Percentiles rank a stretch among this genome's conserved stretches.
phyloP scores from a whole-genome alignment of 2,113 vertebrate genomes.

The Dendrocopos noguchii region DNA sequence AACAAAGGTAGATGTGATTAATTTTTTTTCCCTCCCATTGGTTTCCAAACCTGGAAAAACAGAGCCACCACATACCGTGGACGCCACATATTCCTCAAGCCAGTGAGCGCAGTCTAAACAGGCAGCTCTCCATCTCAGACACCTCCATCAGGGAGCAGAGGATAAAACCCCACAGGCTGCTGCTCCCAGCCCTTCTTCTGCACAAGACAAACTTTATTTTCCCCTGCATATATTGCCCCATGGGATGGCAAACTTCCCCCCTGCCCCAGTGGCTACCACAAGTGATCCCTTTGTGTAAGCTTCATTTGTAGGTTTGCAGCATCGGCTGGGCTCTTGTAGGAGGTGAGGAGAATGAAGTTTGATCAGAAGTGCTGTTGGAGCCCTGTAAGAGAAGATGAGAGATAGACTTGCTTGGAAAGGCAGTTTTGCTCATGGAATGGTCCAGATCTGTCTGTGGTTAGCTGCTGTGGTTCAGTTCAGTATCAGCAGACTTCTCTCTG shows the following conservation, averaged over 20 bases:
- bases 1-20: neutral
- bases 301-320: rapidly evolving
- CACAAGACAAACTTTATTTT: neutral
- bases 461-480: neutral
- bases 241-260: neutral
- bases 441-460: neutral
- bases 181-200: neutral
- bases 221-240: rapidly evolving
- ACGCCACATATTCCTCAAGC: constrained; percentile 69
- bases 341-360: neutral
- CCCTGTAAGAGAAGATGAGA: neutral
- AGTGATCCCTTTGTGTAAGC: neutral
- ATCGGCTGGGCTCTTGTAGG: neutral
- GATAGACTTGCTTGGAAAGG: neutral
- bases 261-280: rapidly evolving
- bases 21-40: neutral
- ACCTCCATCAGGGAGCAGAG: neutral
- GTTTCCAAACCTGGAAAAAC: constrained; percentile 57
- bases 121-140: constrained; percentile 6
- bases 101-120: constrained; percentile 72
- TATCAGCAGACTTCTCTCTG: rapidly evolving
- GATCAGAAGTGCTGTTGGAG: neutral
- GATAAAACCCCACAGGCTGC: neutral
- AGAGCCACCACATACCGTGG: constrained; percentile 20
- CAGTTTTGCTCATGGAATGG: neutral